Evolutionary conservation across 1,140 invertebrate species (phyloP).

Genomic region (Drosophila nigrodunni): DNA sequence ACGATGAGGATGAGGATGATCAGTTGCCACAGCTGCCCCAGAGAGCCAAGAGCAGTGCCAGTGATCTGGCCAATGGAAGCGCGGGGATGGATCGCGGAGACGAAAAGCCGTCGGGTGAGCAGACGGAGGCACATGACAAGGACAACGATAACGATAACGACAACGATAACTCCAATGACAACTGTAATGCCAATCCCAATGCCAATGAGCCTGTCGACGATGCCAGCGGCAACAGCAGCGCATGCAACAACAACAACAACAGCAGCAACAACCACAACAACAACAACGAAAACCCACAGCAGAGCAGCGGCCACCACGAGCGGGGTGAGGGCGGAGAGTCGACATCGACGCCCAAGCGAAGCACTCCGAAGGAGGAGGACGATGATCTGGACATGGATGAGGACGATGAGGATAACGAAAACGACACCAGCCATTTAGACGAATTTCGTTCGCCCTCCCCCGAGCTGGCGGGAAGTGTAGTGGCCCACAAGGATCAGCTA

Average conservation of each 20-base stretch:
- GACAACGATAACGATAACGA: conserved; percentile 43
- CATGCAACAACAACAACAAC: conserved; percentile 50
- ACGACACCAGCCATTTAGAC: conserved; percentile 79
- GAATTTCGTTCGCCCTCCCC: conserved; percentile 84
- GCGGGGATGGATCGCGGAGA: conserved; percentile 61
- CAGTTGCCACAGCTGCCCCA: conserved; percentile 27
- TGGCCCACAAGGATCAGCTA: conserved; percentile 76
- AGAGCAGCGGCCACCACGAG: conserved; percentile 82
- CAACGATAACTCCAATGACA: conserved; percentile 5
- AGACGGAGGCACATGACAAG: conserved; percentile 36
- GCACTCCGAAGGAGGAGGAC: conserved; percentile 81
- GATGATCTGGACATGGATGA: conserved; percentile 84
- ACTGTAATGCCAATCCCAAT: background rate
- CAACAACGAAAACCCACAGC: conserved; percentile 65
- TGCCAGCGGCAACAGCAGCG: conserved; percentile 74
- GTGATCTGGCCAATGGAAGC: conserved; percentile 56
- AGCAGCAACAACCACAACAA: conserved; percentile 51
- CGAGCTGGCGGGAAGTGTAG: conserved; percentile 52
- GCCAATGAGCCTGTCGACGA: conserved; percentile 49
- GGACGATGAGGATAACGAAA: conserved; percentile 82
- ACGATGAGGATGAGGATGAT: conserved; percentile 60
- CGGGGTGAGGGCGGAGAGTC: conserved; percentile 34
- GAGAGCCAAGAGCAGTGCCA: conserved; percentile 39
- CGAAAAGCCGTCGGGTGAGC: conserved; percentile 36
- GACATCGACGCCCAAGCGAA: conserved; percentile 62